Conservation (phyloP, 1,140 invertebrate genomes). For the Nephila pilipes region DNA sequence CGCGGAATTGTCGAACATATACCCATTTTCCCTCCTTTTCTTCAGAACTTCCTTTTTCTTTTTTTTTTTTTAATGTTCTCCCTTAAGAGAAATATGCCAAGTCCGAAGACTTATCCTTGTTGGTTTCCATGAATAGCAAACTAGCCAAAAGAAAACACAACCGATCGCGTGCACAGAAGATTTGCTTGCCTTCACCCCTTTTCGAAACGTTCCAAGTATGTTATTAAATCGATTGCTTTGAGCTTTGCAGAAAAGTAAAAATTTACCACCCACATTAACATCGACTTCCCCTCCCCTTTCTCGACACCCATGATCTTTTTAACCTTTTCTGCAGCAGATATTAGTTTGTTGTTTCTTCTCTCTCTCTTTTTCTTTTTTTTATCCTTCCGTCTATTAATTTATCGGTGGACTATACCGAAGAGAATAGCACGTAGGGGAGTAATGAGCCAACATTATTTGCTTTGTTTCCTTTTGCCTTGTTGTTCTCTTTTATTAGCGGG, state of each 20-base stretch:
- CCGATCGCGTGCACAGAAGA: constrained; percentile 1
- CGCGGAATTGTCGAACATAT: constrained; percentile 3
- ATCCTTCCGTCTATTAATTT: constrained; percentile 17
- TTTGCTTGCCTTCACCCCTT: constrained; percentile 7
- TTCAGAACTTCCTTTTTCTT: background rate
- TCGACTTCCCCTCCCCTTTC: background rate
- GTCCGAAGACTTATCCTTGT: background rate
- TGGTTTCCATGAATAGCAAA: constrained; percentile 17
- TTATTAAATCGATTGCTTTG: constrained; percentile 31
- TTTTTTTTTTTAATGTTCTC: background rate
- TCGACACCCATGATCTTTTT: constrained; percentile 19
- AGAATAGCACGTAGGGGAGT: constrained; percentile 5
- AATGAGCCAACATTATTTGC: background rate
- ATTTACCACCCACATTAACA: constrained; percentile 4
- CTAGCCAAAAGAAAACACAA: background rate
- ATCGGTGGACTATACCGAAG: background rate
- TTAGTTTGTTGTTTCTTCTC: constrained; percentile 22
- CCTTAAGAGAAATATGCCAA: constrained; percentile 10
- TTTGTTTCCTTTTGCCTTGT: background rate
- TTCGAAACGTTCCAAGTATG: background rate
- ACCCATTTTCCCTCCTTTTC: background rate
- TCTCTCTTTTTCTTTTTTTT: background rate
- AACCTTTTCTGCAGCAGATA: constrained; percentile 12
- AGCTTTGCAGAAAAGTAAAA: constrained; percentile 20
- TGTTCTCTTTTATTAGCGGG: background rate